Base-by-base conservation (phyloP, 2,797 vertebrate genomes). In the Pseudopleuronectes americanus region DNA sequence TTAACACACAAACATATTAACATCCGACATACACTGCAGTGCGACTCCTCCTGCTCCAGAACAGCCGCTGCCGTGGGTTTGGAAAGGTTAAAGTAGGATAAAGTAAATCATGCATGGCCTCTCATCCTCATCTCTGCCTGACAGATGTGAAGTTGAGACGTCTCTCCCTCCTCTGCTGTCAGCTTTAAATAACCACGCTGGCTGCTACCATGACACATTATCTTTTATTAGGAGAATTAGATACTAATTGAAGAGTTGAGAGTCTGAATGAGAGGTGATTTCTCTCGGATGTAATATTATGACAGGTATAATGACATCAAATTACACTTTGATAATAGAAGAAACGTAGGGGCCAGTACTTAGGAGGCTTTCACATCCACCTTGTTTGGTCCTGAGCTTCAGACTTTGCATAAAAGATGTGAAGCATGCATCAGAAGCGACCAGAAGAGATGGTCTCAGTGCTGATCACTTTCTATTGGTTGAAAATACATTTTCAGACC, bases 81-180 rank as follows among this genome's bases (percentile, higher is more conserved):
- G 21, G 9, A 79, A 41, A 54, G 51, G 45, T 77, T 57, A 31
- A 62, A 66, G 9, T 24, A 24, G 23, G 28, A 58, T 68, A 22
- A 3, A 38, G 23, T 82, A 31, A 84, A 77, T 82, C 54, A 69
- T 63, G 75, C 4, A 43, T 69, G 57, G 22, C 13, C 38, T 57
- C 19, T 48, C 38, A 41, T 68, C 28, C 19, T 48, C 38, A 41
- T 68, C 28, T 24, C 7, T n/a, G 61, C 57, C 59, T 70, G 62
- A 80, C 68, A 58, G 61, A 81, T 28, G 38, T 13, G 16, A 13
- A 41, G 26, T 51, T 23, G 67, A 56, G 49, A 72, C 65, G 31
- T 59, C n/a, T 10, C 55, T 61, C 60, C 52, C 5, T 17, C 63
- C 41, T 66, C 53, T 54, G 24, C 45, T 77, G 59, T 57, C 48